Evolutionary conservation across 2,113 vertebrate species (phyloP).

Genomic region (Triplophysa rosa): DNA sequence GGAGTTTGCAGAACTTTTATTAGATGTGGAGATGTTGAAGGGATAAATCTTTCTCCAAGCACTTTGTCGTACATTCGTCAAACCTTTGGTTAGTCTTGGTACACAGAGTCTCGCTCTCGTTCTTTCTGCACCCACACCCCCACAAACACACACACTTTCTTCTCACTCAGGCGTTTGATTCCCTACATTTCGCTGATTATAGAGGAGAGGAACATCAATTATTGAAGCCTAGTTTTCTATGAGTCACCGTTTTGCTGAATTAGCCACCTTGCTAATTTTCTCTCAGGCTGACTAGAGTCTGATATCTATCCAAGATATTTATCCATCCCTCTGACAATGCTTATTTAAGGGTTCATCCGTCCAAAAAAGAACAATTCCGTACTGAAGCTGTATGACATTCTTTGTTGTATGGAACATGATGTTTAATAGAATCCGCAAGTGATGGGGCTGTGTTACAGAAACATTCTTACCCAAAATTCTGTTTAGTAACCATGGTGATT

Average conservation of each 20-base stretch:
- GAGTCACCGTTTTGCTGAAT: slow-evolving; percentile 49
- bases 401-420: too few species aligned
- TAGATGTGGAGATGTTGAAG: slow-evolving; percentile 28
- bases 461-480: too few species aligned
- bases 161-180: slow-evolving; percentile 52
- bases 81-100: slow-evolving; percentile 6
- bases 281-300: not conserved
- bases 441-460: too few species aligned
- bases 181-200: slow-evolving; percentile 54
- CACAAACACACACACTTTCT: slow-evolving; percentile 27
- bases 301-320: not conserved
- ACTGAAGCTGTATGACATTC: too few species aligned
- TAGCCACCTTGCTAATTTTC: slow-evolving; percentile 43
- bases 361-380: too few species aligned
- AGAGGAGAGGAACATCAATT: slow-evolving; percentile 55
- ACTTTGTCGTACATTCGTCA: slow-evolving; percentile 32
- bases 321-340: not conserved
- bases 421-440: too few species aligned
- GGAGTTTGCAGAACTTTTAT: slow-evolving; percentile 35
- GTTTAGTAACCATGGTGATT: too few species aligned
- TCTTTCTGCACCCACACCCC: not conserved
- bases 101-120: not conserved
- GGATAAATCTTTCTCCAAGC: slow-evolving; percentile 37
- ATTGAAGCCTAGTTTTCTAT: slow-evolving; percentile 53
- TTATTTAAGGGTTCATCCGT: not conserved